Conservation (phyloP, 2,113 vertebrate genomes). For the Otocyon megalotis region DNA sequence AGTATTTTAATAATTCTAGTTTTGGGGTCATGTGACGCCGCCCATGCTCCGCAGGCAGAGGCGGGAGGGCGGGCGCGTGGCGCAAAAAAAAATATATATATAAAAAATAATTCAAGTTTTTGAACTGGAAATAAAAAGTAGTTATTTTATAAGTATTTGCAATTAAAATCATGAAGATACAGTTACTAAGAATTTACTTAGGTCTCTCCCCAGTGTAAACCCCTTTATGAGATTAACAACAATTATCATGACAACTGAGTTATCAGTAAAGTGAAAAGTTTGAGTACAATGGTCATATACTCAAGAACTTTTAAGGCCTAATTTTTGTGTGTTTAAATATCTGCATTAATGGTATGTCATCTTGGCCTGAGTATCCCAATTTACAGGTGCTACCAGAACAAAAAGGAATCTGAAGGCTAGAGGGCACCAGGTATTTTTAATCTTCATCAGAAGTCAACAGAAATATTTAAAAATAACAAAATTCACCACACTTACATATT, state of each 20-base stretch:
- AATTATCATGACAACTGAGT: background rate
- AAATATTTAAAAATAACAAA: background rate
- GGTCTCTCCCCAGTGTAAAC: background rate
- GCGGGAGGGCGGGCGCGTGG: too few species aligned
- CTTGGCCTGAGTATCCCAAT: background rate
- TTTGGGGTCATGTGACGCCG: too few species aligned
- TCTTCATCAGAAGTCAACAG: background rate
- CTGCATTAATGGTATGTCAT: background rate
- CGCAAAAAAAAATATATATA: too few species aligned
- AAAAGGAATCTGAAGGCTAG: background rate
- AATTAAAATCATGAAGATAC: background rate
- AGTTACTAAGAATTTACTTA: slow-evolving; percentile 3
- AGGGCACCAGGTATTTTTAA: slow-evolving; percentile 25
- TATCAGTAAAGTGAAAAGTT: background rate
- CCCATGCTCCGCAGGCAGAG: too few species aligned
- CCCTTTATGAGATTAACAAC: background rate
- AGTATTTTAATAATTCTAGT: background rate
- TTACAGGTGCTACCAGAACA: background rate
- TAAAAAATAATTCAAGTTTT: slow-evolving; percentile 8
- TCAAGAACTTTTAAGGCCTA: background rate
- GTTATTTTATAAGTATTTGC: background rate
- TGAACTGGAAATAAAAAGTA: background rate
- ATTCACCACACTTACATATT: background rate
- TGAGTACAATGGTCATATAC: background rate
- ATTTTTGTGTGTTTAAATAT: slow-evolving; percentile 9